Evolutionary conservation across 2,113 vertebrate species (phyloP).

Genomic region (Aviceda subcristata): DNA sequence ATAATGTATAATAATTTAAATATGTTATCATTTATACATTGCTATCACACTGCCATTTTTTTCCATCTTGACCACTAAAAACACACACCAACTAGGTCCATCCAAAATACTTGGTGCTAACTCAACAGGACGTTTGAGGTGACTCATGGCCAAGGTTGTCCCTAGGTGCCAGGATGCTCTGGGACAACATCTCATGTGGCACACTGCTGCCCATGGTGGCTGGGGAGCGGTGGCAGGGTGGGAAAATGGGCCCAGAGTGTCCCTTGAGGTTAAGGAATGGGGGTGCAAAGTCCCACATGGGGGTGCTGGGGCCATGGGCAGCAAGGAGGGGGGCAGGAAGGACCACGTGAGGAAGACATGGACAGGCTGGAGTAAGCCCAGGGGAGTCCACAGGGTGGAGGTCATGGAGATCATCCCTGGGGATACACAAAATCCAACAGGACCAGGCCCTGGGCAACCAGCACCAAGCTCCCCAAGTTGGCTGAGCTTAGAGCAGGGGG

Average conservation of each 20-base stretch:
- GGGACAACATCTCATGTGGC: fast-evolving
- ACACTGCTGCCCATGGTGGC: fast-evolving
- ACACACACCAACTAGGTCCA: not conserved
- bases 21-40: not conserved
- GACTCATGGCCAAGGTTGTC: fast-evolving
- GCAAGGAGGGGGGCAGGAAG: not conserved
- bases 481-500: not conserved
- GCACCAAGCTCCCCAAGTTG: not conserved
- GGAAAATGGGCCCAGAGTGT: fast-evolving
- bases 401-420: not conserved
- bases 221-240: not conserved
- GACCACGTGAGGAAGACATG: fast-evolving
- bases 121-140: fast-evolving
- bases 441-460: not conserved
- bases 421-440: not conserved
- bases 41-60: not conserved
- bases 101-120: not conserved
- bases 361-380: not conserved
- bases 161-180: fast-evolving
- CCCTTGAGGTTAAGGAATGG: not conserved
- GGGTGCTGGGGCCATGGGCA: no score
- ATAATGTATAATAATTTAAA: not conserved
- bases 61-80: not conserved
- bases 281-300: not conserved
- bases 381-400: not conserved